Evolutionary conservation across 2,888 invertebrate genomes (phyloP), one percentile per base, ranked within the genome.

Genomic region (Andrena marginata): DNA sequence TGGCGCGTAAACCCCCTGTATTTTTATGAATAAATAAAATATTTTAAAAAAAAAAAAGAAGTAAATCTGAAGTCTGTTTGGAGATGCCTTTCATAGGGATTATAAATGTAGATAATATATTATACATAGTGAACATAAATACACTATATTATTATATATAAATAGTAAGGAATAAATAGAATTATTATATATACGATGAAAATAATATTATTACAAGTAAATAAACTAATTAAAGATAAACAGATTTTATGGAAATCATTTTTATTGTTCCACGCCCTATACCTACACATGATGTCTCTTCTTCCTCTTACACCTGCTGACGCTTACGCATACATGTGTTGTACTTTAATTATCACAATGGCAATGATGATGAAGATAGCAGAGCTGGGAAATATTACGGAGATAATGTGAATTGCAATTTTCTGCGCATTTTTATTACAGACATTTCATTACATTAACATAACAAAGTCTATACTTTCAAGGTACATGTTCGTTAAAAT

Each of bases 31-130:
- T 94, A 93, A 94, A 94, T 93, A 93, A 93, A 92, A 94, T 94
- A 94, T 93, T 94, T 94, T 93, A 93, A 93, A 83, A 87, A 87
- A 86, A 85, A 86, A 85, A 89, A 84, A 85, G 90, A 93, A 92
- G 91, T 92, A 93, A 94, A 94, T 93, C 93, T 93, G 93, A 94
- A 94, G 94, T 94, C 94, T 94, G 94, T 93, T 93, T 94, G 94
- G 94, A 94, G 93, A 94, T 94, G 94, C 94, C 94, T 94, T 94
- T 94, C 90, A 94, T 94, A 94, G 94, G 94, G 94, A 94, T 93
- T 94, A 93, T 93, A 93, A 93, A 94, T 94, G 94, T 94, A 94
- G 93, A 93, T 94, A 94, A 93, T 94, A 93, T 94, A 94, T 94
- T 93, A 94, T 93, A 94, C 93, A 93, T 93, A 92, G 90, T 93